Evolutionary conservation across 35 echinoderm and acorn worm species (phyloP).

Genomic region (Chiridota heheva): DNA sequence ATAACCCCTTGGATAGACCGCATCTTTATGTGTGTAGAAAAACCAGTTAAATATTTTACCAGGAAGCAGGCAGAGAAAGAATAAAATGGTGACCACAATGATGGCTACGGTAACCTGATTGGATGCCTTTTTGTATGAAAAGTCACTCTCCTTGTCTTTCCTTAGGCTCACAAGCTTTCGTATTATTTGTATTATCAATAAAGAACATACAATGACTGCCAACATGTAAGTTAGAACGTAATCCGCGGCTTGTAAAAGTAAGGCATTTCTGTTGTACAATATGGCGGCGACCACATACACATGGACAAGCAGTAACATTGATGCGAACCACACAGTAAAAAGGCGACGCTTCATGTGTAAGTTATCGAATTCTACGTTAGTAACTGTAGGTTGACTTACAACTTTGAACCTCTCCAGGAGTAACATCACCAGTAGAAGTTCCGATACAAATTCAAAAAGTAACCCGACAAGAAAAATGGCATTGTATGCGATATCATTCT

Average conservation of each 20-base stretch:
- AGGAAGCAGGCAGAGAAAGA: not conserved
- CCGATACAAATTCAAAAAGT: slow-evolving; percentile 34
- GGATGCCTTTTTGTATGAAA: not conserved
- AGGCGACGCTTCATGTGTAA: slow-evolving; percentile 31
- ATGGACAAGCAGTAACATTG: not conserved
- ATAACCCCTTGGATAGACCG: too few species aligned
- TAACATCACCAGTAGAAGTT: slow-evolving; percentile 14
- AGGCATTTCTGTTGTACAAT: not conserved
- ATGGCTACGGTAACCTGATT: not conserved
- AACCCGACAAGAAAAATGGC: too few species aligned
- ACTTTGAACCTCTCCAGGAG: slow-evolving; percentile 27
- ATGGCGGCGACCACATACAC: not conserved
- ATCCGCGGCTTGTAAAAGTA: not conserved
- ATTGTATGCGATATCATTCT: too few species aligned
- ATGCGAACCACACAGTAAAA: slow-evolving; percentile 3
- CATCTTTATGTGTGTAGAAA: too few species aligned
- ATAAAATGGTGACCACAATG: not conserved
- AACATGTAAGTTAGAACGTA: slow-evolving; percentile 22
- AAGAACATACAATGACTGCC: not conserved
- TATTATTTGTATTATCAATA: not conserved
- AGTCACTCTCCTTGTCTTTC: not conserved
- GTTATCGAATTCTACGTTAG: slow-evolving; percentile 26
- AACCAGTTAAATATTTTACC: slow-evolving; percentile 35
- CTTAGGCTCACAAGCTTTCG: not conserved
- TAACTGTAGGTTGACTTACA: slow-evolving; percentile 29